Evolutionary conservation across 2,888 invertebrate species (phyloP), one percentile per base, ranked within the genome.

Genomic region (Nomada flava): DNA sequence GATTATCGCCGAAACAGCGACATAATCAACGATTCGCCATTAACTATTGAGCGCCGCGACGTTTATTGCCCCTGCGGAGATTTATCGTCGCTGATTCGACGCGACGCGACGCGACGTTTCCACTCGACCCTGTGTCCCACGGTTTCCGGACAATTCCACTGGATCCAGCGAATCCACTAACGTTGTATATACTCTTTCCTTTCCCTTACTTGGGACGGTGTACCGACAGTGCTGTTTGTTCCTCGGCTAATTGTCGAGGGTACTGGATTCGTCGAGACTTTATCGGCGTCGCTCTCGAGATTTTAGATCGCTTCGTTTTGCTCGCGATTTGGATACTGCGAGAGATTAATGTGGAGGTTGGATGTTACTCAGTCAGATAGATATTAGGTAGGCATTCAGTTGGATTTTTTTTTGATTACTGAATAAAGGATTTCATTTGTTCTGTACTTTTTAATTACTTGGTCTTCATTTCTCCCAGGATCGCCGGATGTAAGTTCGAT

Each of bases 1-100:
- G 83, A 87, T 87, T 83, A 88, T 87, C 86, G 69, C 55, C 76
- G 78, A 85, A 85, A 87, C 80, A 68, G 70, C 76, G 74, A 76
- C 79, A 82, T 83, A 88, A 87, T 87, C 88, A 77, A 82, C 77
- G 71, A 74, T 73, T 78, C 76, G 47, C 85, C 81, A 82, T 82
- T 79, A 87, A 83, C 83, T 73, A 77, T 79, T 63, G 76, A 67
- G 73, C 64, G 72, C 23, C 67, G 29, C 70, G 86, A 87, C 88
- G 79, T 87, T 87, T 87, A 87, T 87, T 81, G 86, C 79, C 63
- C 53, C 63, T n/a, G 26, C 55, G 44, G 26, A 55, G 83, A 87
- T 87, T 87, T 87, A 87, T 87, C 79, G 79, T 53, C 79, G 73
- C 70, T 44, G 81, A 75, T 77, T 79, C 79, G 65, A 18, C 53